These are phyloP conservation scores for Drosophila lacicola DNA, from an alignment of 2,888 invertebrate species.

Conservation along the genomic window DNA sequence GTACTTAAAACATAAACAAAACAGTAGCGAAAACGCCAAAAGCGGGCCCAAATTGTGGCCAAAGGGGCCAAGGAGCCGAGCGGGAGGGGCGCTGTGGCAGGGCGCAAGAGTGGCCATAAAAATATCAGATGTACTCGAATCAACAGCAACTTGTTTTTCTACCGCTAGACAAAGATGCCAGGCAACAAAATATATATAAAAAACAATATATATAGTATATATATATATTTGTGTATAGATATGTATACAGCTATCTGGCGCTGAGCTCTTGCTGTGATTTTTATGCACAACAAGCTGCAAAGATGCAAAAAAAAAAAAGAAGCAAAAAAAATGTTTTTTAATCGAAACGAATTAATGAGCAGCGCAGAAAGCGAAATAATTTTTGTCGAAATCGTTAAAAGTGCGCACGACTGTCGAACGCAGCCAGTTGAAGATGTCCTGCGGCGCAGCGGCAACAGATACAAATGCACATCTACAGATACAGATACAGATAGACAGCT, in stretches of 20 bases:
- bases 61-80: not conserved
- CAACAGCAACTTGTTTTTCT: constrained; percentile 74
- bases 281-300: constrained; percentile 76
- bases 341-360: constrained; percentile 81
- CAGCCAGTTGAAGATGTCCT: constrained; percentile 73
- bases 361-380: constrained; percentile 67
- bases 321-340: constrained; percentile 65
- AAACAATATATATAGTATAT: constrained; percentile 12
- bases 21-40: constrained; percentile 26
- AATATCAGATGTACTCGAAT: constrained; percentile 67
- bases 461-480: constrained; percentile 20
- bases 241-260: constrained; percentile 19
- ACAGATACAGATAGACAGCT: constrained; percentile 28
- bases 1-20: constrained; percentile 74
- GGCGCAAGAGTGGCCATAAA: constrained; percentile 51
- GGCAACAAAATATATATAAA: constrained; percentile 23
- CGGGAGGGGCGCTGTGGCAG: not conserved
- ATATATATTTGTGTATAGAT: constrained; percentile 1
- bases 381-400: constrained; percentile 76
- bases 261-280: constrained; percentile 78
- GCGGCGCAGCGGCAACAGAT: constrained; percentile 59
- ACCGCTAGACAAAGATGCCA: constrained; percentile 71
- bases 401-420: constrained; percentile 67
- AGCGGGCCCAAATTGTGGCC: not conserved
- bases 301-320: constrained; percentile 59